Conservation (phyloP, 1,140 invertebrate genomes). For the Penaeus japonicus region DNA sequence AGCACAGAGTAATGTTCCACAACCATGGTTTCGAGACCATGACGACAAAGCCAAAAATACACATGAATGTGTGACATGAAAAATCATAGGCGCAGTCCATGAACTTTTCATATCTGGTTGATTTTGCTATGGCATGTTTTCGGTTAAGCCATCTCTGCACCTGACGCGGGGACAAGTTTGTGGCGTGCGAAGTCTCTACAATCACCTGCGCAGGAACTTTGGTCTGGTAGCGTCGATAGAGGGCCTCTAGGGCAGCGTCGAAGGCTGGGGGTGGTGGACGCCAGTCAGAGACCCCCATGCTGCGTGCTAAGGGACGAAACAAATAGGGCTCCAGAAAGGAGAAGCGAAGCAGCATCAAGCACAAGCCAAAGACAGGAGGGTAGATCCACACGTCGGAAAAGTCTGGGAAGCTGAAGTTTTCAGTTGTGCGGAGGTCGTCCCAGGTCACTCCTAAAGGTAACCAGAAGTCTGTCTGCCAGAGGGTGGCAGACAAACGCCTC, state of each 20-base stretch:
- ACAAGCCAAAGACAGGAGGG: not conserved
- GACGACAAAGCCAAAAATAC: slow-evolving; percentile 20
- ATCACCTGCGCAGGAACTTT: not conserved
- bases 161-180: slow-evolving; percentile 18
- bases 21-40: slow-evolving; percentile 31
- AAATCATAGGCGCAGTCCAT: not conserved
- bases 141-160: slow-evolving; percentile 45
- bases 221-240: not conserved
- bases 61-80: slow-evolving; percentile 17
- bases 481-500: not conserved
- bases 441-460: slow-evolving; percentile 26
- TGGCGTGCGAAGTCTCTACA: not conserved
- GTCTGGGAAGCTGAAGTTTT: not conserved
- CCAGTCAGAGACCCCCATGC: not conserved
- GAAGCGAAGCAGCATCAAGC: slow-evolving; percentile 32
- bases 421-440: slow-evolving; percentile 19
- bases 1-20: slow-evolving; percentile 46
- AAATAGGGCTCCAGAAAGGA: not conserved
- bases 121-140: not conserved
- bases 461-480: slow-evolving; percentile 8
- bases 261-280: not conserved
- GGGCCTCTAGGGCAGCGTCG: not conserved
- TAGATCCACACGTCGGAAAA: slow-evolving; percentile 21
- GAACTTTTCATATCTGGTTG: not conserved
- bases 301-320: not conserved